These are phyloP conservation scores for Archilochus colubris DNA, from an alignment of 2,113 vertebrate species.

Conservation along the genomic window DNA sequence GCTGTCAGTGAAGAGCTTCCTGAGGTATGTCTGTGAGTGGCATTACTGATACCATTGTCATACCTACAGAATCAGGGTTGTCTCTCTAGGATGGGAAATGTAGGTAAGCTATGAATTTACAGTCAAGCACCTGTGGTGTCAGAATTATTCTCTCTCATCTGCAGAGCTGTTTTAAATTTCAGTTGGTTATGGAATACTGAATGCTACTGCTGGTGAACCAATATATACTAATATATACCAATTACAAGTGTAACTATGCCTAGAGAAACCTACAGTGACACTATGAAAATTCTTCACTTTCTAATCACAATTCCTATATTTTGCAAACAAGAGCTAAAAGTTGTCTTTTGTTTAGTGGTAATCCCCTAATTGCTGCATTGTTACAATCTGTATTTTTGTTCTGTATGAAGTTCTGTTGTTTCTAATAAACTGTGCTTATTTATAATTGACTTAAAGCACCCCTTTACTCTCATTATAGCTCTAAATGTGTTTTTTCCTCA, in stretches of 20 bases:
- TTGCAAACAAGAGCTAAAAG: conserved; percentile 14
- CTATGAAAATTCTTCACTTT: not conserved
- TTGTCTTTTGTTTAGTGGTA: not conserved
- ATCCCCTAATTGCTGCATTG: not conserved
- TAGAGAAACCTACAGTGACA: not conserved
- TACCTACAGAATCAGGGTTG: not conserved
- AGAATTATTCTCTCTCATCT: not conserved
- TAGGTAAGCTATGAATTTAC: not conserved
- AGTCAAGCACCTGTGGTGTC: not conserved
- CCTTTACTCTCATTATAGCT: not conserved
- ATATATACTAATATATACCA: not conserved
- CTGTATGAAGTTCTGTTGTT: not conserved
- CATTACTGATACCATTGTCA: not conserved
- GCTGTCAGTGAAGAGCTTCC: not conserved
- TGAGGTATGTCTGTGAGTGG: not conserved
- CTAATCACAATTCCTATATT: not conserved
- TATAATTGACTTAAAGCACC: not conserved
- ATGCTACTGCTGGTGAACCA: not conserved
- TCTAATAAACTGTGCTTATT: not conserved
- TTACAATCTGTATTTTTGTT: not conserved
- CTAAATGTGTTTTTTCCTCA: not conserved
- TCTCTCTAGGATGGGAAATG: not conserved
- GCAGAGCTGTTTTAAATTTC: not conserved
- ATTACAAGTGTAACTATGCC: not conserved
- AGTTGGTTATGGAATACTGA: not conserved